Evolutionary conservation across 2,797 vertebrate genomes (phyloP).

Genomic region (Cryptoblepharus egeriae): DNA sequence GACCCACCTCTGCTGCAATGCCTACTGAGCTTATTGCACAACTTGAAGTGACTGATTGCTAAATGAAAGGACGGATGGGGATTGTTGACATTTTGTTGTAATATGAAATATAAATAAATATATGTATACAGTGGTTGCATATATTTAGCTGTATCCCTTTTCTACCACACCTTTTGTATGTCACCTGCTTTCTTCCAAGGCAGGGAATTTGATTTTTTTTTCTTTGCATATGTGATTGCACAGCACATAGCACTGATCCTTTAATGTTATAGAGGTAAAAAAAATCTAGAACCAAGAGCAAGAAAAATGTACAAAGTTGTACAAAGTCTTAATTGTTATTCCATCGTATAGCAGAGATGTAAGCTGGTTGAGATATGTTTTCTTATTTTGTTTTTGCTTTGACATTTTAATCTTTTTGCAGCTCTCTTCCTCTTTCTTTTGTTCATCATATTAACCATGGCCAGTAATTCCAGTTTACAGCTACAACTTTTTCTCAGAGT

Average conservation of each 20-base stretch:
- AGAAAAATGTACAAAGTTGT: conserved; percentile 27
- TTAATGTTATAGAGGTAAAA: not conserved
- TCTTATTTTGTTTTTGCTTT: conserved; percentile 26
- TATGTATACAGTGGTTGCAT: conserved; percentile 52
- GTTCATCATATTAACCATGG: not conserved
- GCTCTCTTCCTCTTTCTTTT: conserved; percentile 37
- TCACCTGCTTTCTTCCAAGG: conserved; percentile 61
- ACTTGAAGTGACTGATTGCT: conserved; percentile 17
- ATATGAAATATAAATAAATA: conserved; percentile 18
- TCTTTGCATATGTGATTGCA: conserved; percentile 49
- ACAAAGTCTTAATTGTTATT: not conserved
- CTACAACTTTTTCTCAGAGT: conserved; percentile 31
- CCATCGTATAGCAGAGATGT: not conserved
- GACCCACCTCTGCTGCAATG: conserved; percentile 40
- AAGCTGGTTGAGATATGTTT: conserved; percentile 28
- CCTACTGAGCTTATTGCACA: conserved; percentile 32
- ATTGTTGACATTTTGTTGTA: conserved; percentile 31
- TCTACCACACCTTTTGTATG: conserved; percentile 47
- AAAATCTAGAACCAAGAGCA: conserved; percentile 19
- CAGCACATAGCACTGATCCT: not conserved
- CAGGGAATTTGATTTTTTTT: conserved; percentile 55
- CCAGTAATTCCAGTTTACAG: conserved; percentile 38
- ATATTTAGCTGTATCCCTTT: conserved; percentile 64
- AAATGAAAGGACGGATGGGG: conserved; percentile 60
- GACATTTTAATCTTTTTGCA: conserved; percentile 55